phyloP scores from a whole-genome alignment of 2,113 vertebrate genomes.

The Pelusios castaneus region DNA sequence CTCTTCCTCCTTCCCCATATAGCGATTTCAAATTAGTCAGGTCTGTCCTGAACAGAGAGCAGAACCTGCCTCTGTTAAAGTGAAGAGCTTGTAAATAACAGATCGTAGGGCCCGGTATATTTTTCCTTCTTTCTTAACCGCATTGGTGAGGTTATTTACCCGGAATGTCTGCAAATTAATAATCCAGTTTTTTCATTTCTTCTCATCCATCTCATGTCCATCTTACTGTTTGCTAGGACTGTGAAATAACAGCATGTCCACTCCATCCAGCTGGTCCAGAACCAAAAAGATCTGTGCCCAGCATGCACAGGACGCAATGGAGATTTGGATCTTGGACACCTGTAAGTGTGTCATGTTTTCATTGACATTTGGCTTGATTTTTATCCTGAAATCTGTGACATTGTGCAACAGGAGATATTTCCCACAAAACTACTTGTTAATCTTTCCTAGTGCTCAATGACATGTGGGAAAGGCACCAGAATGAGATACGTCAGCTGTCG shows the following conservation, averaged over 20 bases:
- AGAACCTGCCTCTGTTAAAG: neutral
- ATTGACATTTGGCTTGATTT: neutral
- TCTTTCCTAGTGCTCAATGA: conserved; percentile 89
- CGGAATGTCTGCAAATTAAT: conserved; percentile 2
- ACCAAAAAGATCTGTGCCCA: conserved; percentile 79
- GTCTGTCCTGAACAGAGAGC: neutral
- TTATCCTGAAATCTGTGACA: neutral
- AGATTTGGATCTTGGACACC: conserved; percentile 98
- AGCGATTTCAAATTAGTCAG: neutral
- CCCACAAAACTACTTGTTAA: neutral
- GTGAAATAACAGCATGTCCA: conserved; percentile 89
- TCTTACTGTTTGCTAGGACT: conserved; percentile 82
- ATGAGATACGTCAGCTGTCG: conserved; percentile 98
- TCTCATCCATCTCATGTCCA: neutral
- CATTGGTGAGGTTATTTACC: neutral
- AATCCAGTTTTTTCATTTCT: neutral
- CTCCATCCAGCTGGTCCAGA: conserved; percentile 81
- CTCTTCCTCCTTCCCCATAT: neutral
- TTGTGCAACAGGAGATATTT: neutral
- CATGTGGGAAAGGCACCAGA: conserved; percentile 92
- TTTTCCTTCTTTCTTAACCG: neutral
- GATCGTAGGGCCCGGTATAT: neutral
- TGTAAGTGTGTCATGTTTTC: conserved; percentile 74
- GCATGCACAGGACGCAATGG: conserved; percentile 91
- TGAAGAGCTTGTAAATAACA: neutral